Evolutionary conservation across 2,797 vertebrate species (phyloP), one percentile per base, ranked within the genome.

Genomic region (Nannoperca australis): DNA sequence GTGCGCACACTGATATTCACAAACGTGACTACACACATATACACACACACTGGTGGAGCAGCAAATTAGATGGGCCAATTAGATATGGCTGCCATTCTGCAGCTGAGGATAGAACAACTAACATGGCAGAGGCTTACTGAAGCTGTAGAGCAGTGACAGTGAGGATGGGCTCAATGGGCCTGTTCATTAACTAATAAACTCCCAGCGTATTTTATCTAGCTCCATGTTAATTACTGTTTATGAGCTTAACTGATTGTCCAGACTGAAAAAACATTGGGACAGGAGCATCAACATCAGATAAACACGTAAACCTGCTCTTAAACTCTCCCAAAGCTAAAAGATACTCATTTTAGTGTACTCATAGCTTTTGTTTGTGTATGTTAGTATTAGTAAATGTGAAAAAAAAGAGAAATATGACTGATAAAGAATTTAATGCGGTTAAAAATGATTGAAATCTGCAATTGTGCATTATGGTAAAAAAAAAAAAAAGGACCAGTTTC

Each of bases 61-160:
- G 89, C 76, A 84, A 88, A 90, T 88, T 81, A 87, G 87, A 90
- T 70, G 82, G 78, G 84, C 87, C 89, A 90, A 90, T 93, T 91
- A 92, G 89, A 91, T 88, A 89, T 89, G 88, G 91, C 81, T 87
- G 83, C 81, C 85, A 78, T 89, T 89, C 81, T 85, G 84, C 38
- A 15, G 77, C 59, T 38, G 83, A 87, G 77, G 73, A 88, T 73
- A 79, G 79, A 36, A 83, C 84, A 89, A 81, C 85, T 66, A 90
- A 85, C 87, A 86, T 89, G 88, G 82, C 87, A 87, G 86, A 71
- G 70, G 65, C 76, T 79, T 70, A 66, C 22, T 71, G 79, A 66
- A 61, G 72, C 70, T 42, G 71, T 65, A 73, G 84, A 45, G 62
- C 84, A 47, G 68, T 81, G 83, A 71, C 55, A 27, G 40, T 27